Base-by-base conservation (phyloP, 2,888 invertebrate genomes). In the Eucera pruinosa region DNA sequence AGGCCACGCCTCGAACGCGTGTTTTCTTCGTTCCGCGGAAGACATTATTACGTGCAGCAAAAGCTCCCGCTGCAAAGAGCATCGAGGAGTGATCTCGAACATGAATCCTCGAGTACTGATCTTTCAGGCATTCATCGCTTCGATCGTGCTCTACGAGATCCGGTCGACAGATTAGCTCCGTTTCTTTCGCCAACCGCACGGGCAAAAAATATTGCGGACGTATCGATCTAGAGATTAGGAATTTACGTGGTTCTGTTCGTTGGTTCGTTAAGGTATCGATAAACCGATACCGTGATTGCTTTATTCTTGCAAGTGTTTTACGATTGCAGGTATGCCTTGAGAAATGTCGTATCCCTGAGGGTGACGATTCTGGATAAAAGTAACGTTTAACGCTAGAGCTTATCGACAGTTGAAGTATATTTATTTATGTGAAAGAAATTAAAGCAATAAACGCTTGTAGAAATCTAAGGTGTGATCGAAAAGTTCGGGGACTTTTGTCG, bases 11-110 rank as follows among this genome's bases (percentile, higher is more conserved):
- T 87, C 82, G 81, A 77, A 82, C 78, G 77, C 71, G 75, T 79
- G 81, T 89, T 88, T 61, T 89, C 88, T 89, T 88, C 86, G 85
- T 89, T 89, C 86, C 84, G 81, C 82, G 82, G 81, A 86, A 88
- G 82, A 67, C 81, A 85, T 86, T n/a, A n/a, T n/a, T 86, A 83
- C 57, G 58, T 66, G 60, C 50, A 48, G 45, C 60, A 36, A 25
- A 60, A 18, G 52, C 60, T 45, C 47, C 48, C n/a, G 43, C 20
- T 41, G 48, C 39, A 68, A 62, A 50, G 60, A 43, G 60, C 60
- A 61, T 55, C 65, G 70, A 61, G n/a, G 78, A 77, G 36, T 39
- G 78, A 65, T 78, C 78, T 70, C 70, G 55, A 41, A 65, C 70
- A 70, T 66, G 65, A 43, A 70, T 78, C 70, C 50, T 23, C 43